Base-by-base conservation (phyloP, 2,113 vertebrate species). In the Zapus hudsonius region DNA sequence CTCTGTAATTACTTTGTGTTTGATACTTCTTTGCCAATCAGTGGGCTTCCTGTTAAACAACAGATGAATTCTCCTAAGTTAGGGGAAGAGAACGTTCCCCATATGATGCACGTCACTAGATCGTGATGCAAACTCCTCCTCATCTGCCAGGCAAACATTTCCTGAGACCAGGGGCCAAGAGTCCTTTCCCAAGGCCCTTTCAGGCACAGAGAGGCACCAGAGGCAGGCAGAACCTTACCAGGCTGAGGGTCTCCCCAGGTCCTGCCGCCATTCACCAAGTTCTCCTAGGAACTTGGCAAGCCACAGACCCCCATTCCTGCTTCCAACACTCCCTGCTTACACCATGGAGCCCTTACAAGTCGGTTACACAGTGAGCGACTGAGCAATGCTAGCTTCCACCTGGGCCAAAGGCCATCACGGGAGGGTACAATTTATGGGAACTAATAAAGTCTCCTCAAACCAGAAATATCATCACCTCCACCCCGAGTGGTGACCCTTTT, bases 341-440 rank as follows among this genome's bases (percentile, higher is more conserved):
- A n/a, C n/a, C n/a, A n/a, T n/a, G n/a, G n/a, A n/a, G n/a, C n/a
- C n/a, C n/a, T n/a, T n/a, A 31, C n/a, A 64, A 91, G 52, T 4
- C 40, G 31, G 36, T 22, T 15, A 19, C 20, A 5, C 13, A 7
- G 40, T n/a, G 69, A 90, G n/a, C 36, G 22, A 12, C 27, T 44
- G 9, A 33, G 69, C 42, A 61, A n/a, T 16, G 25, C 70, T 36
- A 33, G n/a, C 87, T 3, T 0, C 25, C 17, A 7, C 13, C 25
- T 63, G 79, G 31, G 31, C 12, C 74, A 70, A 40, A 44, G 70
- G 70, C 73, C 36, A 5, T 11, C 9, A 9, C 63, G 38, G 38
- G 8, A 87, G 86, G 89, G 40, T 31, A 11, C 92, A 55, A 79
- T 92, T 74, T 92, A 59, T 44, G 64, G 92, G 78, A 81, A 63